These are phyloP conservation scores for Rotaria magnacalcarata DNA, from an alignment of 2,888 invertebrate genomes.

Conservation along the genomic window DNA sequence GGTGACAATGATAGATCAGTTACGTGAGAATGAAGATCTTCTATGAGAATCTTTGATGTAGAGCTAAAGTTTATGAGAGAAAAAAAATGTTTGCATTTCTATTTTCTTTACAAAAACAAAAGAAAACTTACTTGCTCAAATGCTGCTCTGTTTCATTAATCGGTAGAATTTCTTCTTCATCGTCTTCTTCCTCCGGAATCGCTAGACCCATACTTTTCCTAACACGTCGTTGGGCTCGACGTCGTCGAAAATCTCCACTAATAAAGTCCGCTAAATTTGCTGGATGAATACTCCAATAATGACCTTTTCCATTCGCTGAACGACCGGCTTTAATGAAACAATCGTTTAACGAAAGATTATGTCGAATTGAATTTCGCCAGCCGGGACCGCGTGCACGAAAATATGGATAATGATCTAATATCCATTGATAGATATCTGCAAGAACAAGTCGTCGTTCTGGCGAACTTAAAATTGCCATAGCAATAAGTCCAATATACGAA, in stretches of 20 bases:
- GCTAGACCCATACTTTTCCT: slow-evolving; percentile 94
- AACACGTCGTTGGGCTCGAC: slow-evolving; percentile 61
- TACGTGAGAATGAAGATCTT: neutral
- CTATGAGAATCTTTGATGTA: neutral
- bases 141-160: neutral
- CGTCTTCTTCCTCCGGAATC: slow-evolving; percentile 84
- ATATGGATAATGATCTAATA: slow-evolving; percentile 90
- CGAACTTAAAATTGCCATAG: slow-evolving; percentile 89
- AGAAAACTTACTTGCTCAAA: neutral
- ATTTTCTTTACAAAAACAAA: neutral
- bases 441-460: slow-evolving; percentile 86
- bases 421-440: slow-evolving; percentile 95
- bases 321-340: slow-evolving; percentile 47
- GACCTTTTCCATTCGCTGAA: slow-evolving; percentile 80
- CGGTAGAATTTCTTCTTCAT: slow-evolving; percentile 55
- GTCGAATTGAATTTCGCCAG: slow-evolving; percentile 94
- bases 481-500: slow-evolving; percentile 94
- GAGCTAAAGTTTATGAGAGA: neutral
- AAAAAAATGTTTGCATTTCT: too few species aligned
- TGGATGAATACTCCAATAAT: slow-evolving; percentile 97
- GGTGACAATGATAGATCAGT: neutral
- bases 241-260: slow-evolving; percentile 87
- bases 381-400: slow-evolving; percentile 88
- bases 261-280: slow-evolving; percentile 93
- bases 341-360: slow-evolving; percentile 72